These are phyloP conservation scores for Euzophera pinguis DNA, from an alignment of 2,888 invertebrate species.

Conservation along the genomic window DNA sequence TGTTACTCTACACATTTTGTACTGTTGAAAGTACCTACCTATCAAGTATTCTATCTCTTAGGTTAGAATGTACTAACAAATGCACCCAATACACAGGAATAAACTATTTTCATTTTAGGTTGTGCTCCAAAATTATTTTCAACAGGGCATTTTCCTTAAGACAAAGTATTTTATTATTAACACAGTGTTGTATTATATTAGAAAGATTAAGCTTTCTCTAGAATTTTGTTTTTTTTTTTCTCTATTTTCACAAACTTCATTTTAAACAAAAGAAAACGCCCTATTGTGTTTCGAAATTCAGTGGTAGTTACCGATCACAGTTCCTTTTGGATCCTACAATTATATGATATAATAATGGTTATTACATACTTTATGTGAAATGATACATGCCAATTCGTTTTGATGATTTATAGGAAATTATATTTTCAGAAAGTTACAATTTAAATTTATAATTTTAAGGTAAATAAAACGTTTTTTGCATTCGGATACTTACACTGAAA, in stretches of 20 bases:
- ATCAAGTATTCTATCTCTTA: constrained; percentile 66
- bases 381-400: constrained; percentile 31
- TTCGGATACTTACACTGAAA: constrained; percentile 26
- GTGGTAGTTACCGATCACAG: constrained; percentile 70
- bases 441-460: constrained; percentile 18
- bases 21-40: constrained; percentile 78
- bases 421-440: constrained; percentile 23
- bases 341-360: constrained; percentile 52
- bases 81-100: constrained; percentile 57
- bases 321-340: constrained; percentile 62
- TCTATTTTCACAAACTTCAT: too few relatives aligned
- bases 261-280: constrained; percentile 25
- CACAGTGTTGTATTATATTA: not conserved
- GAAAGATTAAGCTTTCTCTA: too few relatives aligned
- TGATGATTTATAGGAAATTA: constrained; percentile 7
- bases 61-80: constrained; percentile 60
- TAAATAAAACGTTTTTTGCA: constrained; percentile 9
- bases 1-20: constrained; percentile 74
- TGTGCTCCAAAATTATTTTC: constrained; percentile 34
- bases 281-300: constrained; percentile 39
- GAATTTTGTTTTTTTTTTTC: too few relatives aligned
- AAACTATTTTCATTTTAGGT: constrained; percentile 35
- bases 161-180: not conserved
- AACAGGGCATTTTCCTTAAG: constrained; percentile 39
- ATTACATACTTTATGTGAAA: constrained; percentile 35